Base-by-base conservation (phyloP, 2,888 invertebrate genomes). In the Chrysolina oricalcia region DNA sequence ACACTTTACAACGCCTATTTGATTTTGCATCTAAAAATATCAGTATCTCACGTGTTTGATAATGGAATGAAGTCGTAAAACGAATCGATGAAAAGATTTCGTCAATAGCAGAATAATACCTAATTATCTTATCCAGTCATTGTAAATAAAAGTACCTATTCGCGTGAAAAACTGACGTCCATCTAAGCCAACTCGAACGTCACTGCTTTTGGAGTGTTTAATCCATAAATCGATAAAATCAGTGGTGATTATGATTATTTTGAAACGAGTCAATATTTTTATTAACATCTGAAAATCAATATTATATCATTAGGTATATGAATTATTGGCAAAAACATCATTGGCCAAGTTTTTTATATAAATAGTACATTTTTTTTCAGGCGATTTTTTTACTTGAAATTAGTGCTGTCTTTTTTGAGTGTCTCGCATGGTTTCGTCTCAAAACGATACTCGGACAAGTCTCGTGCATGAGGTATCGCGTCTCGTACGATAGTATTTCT, bases 21-120 rank as follows among this genome's bases (percentile, higher is more conserved):
- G 23, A 23, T 21, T 56, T 21, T 15, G 59, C 15, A 8, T 59
- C 59, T 59, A 59, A 59, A 59, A 59, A 59, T 59, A 59, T 27
- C 15, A 8, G 27, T n/a, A 27, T 13, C 59, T 59, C 15, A 27
- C 59, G 27, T 59, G 59, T n/a, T 27, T 15, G 23, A 9, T 59
- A 59, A 59, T 27, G 23, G 13, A 35, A 17, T 46, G 27, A 27
- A 23, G 59, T 15, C 46, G n/a, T 15, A 59, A 35, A 59, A 59
- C 27, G n/a, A 8, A 59, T 59, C 59, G 59, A 27, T 15, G 27
- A 4, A 35, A 27, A 8, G 17, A 13, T 59, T 27, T 35, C 27
- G 59, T 59, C 27, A 35, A 59, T 53, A 3, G 9, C 5, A 6
- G 2, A n/a, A 59, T n/a, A 35, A 27, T 27, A 9, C 27, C n/a